phyloP scores from a whole-genome alignment of 2,113 vertebrate species.

The Solea solea region DNA sequence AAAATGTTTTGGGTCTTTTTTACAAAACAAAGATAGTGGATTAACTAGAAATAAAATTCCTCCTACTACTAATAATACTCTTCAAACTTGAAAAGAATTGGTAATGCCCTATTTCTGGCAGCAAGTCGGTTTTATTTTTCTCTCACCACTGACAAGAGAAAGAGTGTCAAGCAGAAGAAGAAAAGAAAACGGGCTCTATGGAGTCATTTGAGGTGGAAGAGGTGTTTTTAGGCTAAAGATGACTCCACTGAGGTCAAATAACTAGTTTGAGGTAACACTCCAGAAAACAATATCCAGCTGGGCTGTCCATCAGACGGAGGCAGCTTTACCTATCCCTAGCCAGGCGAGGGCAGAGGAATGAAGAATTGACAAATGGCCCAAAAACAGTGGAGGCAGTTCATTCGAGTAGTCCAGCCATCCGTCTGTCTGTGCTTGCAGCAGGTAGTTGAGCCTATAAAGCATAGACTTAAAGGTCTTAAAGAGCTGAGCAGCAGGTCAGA shows the following conservation, averaged over 20 bases:
- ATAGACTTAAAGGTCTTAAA: conserved; percentile 71
- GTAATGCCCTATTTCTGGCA: conserved; percentile 41
- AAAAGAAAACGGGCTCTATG: conserved; percentile 8
- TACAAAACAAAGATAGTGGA: conserved; percentile 45
- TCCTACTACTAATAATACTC: conserved; percentile 13
- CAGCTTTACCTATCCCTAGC: conserved; percentile 57
- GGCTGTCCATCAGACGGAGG: conserved; percentile 58
- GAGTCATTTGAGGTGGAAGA: conserved; percentile 12
- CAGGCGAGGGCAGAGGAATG: conserved; percentile 64
- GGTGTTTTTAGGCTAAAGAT: conserved; percentile 45
- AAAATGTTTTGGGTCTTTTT: conserved; percentile 32
- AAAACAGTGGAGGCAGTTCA: conserved; percentile 74
- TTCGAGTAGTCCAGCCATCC: conserved; percentile 73
- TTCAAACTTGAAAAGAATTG: conserved; percentile 47
- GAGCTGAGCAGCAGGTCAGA: conserved; percentile 62
- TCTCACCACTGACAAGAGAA: conserved; percentile 20
- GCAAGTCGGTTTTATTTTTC: conserved; percentile 25
- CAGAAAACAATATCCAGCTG: conserved; percentile 57
- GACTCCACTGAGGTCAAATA: conserved; percentile 52
- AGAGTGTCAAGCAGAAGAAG: conserved; percentile 7
- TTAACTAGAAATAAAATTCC: conserved; percentile 40
- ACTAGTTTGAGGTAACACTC: conserved; percentile 43
- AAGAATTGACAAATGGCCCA: conserved; percentile 78
- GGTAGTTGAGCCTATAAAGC: conserved; percentile 73
- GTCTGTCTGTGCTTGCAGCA: conserved; percentile 72